Conservation (phyloP, 35 echinoderm and acorn worm species). For the Heliocidaris erythrogramma region DNA sequence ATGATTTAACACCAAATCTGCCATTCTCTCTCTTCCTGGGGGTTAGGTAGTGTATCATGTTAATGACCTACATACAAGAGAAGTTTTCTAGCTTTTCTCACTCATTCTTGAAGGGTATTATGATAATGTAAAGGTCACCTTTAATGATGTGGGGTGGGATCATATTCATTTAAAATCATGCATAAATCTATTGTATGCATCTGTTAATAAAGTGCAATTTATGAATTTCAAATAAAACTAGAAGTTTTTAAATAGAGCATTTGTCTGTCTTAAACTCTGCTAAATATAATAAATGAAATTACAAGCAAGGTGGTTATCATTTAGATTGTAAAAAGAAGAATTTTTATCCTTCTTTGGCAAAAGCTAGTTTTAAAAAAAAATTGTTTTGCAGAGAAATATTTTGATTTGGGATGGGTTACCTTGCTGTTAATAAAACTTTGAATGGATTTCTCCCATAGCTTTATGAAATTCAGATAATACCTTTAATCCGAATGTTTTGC, state of each 20-base stretch:
- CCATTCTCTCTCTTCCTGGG: neutral
- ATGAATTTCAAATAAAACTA: neutral
- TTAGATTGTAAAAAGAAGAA: neutral
- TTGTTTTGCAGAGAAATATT: neutral
- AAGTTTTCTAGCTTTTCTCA: neutral
- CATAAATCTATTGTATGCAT: neutral
- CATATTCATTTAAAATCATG: neutral
- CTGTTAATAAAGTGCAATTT: neutral
- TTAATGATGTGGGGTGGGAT: neutral
- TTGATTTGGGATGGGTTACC: neutral
- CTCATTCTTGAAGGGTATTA: neutral
- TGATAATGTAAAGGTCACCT: neutral
- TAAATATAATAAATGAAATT: neutral
- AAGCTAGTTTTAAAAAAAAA: neutral
- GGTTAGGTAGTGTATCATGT: neutral
- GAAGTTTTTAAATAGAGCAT: neutral
- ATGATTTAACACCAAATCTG: neutral
- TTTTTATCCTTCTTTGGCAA: neutral
- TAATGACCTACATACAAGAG: neutral
- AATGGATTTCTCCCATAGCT: neutral
- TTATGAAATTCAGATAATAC: neutral
- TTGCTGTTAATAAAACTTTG: neutral
- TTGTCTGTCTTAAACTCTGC: neutral
- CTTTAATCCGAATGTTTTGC: neutral
- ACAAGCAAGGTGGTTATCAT: neutral